Evolutionary conservation across 2,113 vertebrate species (phyloP), one percentile per base, ranked within the genome.

Genomic region (Ageneiosus marmoratus): DNA sequence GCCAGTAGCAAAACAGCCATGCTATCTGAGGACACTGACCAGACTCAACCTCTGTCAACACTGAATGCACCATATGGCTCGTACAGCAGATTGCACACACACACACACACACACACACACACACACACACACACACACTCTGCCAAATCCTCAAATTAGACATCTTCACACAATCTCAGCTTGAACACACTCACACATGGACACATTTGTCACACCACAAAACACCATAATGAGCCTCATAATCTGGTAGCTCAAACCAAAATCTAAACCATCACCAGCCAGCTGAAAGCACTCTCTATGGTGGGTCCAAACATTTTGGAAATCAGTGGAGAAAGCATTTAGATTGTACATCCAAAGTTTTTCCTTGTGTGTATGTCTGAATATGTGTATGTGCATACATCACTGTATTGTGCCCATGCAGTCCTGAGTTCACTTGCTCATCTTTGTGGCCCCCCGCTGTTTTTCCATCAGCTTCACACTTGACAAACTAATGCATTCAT

Each of bases 391-490:
- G 37, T 41, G 37, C 50, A 60, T 79, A 69, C 88, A 89, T 88
- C 83, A 85, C 84, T 83, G 87, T 90, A 91, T 91, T 91, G 90
- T 88, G 88, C 87, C 89, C 67, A 72, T 74, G 46, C 84, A 85
- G 81, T 88, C 80, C 79, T 82, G 80, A 87, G 83, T 74, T 82
- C 86, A 79, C 73, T 86, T 82, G 80, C 18, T 79, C 87, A 86
- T 56, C 81, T 84, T 85, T 90, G 86, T 74, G 85, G 88, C 86
- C 79, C 86, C 92, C 92, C 56, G 89, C 91, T 91, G 90, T 6
- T 83, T 84, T 90, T 86, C 83, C 86, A 92, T 93, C 92, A 93
- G 86, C 87, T 32, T 93, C 91, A 92, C 85, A 80, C 8, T 63
- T 89, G 89, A 77, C 50, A 63, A 89, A 92, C 87, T 85, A 34